Percentiles rank a stretch among this genome's conserved stretches.
phyloP scores from a whole-genome alignment of 2,113 vertebrate genomes.

The Tragelaphus buxtoni region DNA sequence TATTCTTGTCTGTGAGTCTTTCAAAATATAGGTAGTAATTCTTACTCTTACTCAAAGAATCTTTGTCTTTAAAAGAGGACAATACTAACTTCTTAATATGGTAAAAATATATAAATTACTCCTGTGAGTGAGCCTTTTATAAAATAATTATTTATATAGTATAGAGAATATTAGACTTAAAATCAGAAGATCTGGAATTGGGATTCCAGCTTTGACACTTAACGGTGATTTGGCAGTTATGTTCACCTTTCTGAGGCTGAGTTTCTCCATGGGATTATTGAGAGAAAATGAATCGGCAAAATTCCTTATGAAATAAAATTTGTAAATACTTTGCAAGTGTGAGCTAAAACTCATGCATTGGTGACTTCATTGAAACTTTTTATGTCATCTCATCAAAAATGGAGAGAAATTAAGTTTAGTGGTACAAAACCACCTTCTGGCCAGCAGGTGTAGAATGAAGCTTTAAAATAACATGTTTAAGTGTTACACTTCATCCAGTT shows the following conservation, averaged over 20 bases:
- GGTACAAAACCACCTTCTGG: neutral
- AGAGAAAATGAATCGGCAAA: neutral
- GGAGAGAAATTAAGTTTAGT: neutral
- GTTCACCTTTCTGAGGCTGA: neutral
- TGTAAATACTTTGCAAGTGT: neutral
- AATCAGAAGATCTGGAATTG: neutral
- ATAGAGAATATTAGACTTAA: neutral
- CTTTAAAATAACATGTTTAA: neutral
- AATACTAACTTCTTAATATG: neutral
- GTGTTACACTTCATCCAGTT: neutral
- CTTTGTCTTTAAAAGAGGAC: constrained; percentile 27
- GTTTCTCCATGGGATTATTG: neutral
- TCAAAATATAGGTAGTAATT: neutral
- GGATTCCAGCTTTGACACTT: neutral
- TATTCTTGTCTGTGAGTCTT: constrained; percentile 1
- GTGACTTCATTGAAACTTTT: constrained; percentile 25
- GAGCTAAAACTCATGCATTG: neutral
- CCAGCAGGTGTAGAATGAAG: neutral
- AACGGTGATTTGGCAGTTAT: neutral
- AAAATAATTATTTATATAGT: neutral
- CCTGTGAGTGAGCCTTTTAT: neutral
- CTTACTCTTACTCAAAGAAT: neutral
- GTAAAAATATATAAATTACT: neutral
- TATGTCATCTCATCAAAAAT: neutral
- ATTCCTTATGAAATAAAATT: neutral